A percentile compares a stretch with the other conserved stretches of the same genome.
These are phyloP conservation scores for Scaptomyza caliginosa DNA, from an alignment of 2,888 invertebrate genomes.

Conservation along the genomic window DNA sequence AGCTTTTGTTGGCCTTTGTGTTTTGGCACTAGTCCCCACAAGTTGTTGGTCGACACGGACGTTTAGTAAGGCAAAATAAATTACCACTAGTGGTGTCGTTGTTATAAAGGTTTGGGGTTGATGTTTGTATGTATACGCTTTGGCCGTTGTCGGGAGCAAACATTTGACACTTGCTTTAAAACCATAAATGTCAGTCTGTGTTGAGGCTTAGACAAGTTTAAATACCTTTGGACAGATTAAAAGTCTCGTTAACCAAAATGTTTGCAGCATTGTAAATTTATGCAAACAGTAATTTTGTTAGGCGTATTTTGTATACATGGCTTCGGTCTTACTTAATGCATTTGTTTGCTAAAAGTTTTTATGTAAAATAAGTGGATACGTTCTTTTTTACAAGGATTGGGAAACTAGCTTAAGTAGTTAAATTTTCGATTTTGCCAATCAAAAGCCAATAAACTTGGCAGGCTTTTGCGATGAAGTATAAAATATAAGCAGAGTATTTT, in stretches of 20 bases:
- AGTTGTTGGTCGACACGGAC: constrained; percentile 39
- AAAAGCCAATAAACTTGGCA: neutral
- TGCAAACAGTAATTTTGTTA: constrained; percentile 38
- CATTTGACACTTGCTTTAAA: constrained; percentile 82
- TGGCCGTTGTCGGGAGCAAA: constrained; percentile 68
- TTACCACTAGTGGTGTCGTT: constrained; percentile 65
- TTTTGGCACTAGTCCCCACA: constrained; percentile 30
- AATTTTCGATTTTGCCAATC: neutral
- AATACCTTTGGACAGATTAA: constrained; percentile 83
- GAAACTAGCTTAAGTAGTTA: neutral
- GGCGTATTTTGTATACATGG: constrained; percentile 33
- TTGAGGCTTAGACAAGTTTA: constrained; percentile 82
- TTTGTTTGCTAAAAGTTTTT: neutral
- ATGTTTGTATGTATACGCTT: constrained; percentile 10
- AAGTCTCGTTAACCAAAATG: constrained; percentile 80
- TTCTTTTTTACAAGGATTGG: neutral
- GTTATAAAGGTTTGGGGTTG: constrained; percentile 14
- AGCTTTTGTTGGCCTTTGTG: constrained; percentile 49
- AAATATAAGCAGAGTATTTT: constrained; percentile 4
- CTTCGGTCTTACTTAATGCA: constrained; percentile 6
- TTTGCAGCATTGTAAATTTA: constrained; percentile 43
- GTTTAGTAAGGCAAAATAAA: constrained; percentile 75
- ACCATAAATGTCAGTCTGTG: constrained; percentile 82
- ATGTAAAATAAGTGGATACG: neutral
- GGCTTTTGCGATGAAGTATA: neutral